Evolutionary conservation across 2,888 invertebrate species (phyloP).

Genomic region (Tryphoninae sp.): DNA sequence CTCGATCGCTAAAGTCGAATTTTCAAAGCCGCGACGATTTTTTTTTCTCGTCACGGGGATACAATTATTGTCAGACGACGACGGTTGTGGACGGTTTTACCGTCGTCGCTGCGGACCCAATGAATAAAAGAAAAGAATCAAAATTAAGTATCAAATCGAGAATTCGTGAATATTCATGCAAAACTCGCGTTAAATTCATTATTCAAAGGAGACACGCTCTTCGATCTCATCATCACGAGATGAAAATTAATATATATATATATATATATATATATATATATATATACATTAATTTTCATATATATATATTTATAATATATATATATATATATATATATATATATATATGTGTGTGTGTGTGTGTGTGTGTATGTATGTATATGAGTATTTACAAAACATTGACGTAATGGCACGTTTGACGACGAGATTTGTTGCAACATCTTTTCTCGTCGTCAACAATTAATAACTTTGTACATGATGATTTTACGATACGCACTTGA

Average conservation of each 20-base stretch:
- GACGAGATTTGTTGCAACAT: conserved; percentile 58
- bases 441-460: conserved; percentile 69
- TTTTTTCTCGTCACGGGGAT: conserved; percentile 55
- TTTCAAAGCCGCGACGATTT: conserved; percentile 2
- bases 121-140: conserved; percentile 36
- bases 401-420: conserved; percentile 78
- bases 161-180: conserved; percentile 12
- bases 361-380: not conserved
- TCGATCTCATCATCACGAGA: conserved; percentile 52
- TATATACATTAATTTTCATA: too few relatives aligned
- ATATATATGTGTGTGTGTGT: too few relatives aligned
- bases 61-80: conserved; percentile 76
- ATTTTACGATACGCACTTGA: conserved; percentile 55
- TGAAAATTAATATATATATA: conserved; percentile 46
- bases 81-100: conserved; percentile 65
- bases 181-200: conserved; percentile 41
- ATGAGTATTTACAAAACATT: conserved; percentile 75
- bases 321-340: not conserved
- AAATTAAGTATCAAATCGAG: conserved; percentile 50
- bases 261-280: not conserved
- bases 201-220: conserved; percentile 38
- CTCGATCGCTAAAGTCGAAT: not conserved
- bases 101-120: conserved; percentile 68
- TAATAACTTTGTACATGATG: conserved; percentile 77
- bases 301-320: conserved; percentile 4